Evolutionary conservation across 2,888 invertebrate species (phyloP).

Genomic region (Limnephilus rhombicus): DNA sequence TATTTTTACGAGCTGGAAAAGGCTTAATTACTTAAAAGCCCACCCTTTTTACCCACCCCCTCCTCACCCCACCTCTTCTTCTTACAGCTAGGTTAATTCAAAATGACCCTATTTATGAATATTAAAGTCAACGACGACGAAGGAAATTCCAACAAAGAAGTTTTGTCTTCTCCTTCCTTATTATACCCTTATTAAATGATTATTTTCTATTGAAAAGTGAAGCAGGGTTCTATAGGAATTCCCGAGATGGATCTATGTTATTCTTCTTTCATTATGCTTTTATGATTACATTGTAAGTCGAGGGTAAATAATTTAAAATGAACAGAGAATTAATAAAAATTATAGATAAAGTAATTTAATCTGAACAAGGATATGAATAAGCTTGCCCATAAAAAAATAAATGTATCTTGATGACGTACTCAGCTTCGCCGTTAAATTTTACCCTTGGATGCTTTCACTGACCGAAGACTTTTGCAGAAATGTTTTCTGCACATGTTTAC

Average conservation of each 20-base stretch:
- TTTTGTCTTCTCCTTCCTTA: conserved; percentile 56
- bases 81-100: conserved; percentile 62
- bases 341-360: background rate
- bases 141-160: conserved; percentile 60
- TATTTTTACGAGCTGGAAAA: conserved; percentile 65
- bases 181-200: conserved; percentile 38
- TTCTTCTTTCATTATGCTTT: background rate
- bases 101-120: conserved; percentile 66
- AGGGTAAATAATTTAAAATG: background rate
- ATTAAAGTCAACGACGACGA: conserved; percentile 61
- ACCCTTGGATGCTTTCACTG: background rate
- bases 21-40: conserved; percentile 66
- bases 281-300: background rate
- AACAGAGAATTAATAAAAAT: background rate
- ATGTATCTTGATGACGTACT: background rate
- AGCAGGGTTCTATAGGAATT: background rate
- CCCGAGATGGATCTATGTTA: background rate
- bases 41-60: conserved; percentile 37
- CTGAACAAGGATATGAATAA: background rate
- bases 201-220: conserved; percentile 30
- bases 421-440: background rate
- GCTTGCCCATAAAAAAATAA: too few species aligned
- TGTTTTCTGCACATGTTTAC: too few species aligned
- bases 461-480: background rate
- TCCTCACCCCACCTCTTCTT: conserved; percentile 33